phyloP scores from a whole-genome alignment of 2,888 invertebrate genomes.

The Scaeva pyrastri region DNA sequence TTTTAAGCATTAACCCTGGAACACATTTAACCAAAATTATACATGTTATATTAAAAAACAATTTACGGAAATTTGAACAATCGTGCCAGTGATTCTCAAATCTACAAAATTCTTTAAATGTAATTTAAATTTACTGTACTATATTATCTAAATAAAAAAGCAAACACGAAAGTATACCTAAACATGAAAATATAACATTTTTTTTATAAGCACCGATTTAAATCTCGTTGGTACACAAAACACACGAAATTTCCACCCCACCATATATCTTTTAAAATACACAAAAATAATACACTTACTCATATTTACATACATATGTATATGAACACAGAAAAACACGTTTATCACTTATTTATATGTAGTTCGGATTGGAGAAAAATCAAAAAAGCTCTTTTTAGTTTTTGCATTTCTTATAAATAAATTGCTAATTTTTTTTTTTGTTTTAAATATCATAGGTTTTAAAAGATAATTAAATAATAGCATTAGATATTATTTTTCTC shows the following conservation, averaged over 20 bases:
- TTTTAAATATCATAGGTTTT: slow-evolving; percentile 55
- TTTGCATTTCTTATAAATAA: no score
- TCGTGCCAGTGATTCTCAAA: no score
- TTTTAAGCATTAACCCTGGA: no score
- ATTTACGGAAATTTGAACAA: no score
- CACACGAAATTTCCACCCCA: slow-evolving; percentile 44
- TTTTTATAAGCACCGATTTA: no score
- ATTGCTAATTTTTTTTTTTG: slow-evolving; percentile 40
- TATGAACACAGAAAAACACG: slow-evolving; percentile 27
- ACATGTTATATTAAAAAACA: no score
- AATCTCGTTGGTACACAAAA: not conserved
- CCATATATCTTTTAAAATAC: slow-evolving; percentile 53
- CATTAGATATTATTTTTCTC: slow-evolving; percentile 31
- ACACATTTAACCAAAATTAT: no score
- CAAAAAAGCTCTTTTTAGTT: slow-evolving; percentile 30
- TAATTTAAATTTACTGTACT: no score
- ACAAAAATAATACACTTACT: slow-evolving; percentile 22
- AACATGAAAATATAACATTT: no score
- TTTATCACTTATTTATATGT: not conserved
- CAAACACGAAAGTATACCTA: no score
- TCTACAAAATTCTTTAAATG: no score
- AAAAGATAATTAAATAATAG: slow-evolving; percentile 5
- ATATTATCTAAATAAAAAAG: no score
- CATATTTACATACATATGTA: slow-evolving; percentile 2
- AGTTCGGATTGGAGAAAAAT: slow-evolving; percentile 20